Evolutionary conservation across 1,140 invertebrate species (phyloP), one percentile per base, ranked within the genome.

Genomic region (Drosophila pseudoananassae): DNA sequence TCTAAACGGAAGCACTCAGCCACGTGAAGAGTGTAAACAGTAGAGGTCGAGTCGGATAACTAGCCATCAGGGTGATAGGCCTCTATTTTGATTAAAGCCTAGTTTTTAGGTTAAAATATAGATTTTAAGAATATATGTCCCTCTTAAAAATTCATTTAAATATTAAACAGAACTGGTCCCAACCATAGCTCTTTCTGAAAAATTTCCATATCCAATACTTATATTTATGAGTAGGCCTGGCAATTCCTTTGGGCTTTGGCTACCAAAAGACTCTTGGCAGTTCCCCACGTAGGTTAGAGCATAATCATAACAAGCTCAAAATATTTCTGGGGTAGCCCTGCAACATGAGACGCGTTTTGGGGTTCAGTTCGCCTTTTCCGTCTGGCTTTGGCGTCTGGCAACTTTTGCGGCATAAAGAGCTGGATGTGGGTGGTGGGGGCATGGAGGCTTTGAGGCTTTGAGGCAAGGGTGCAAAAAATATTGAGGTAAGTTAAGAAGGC

Each of bases 271-370:
- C 70, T 40, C 10, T 8, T 4, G 14, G 3, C 12, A 12, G 15
- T 47, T 40, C 29, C 50, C 57, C 25, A 27, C 45, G 12, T 25
- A 52, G 33, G 71, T 57, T 52, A 75, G 71, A 40, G 71, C 71
- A 74, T 74, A 74, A 74, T 74, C 71, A 74, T 74, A 74, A 74
- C 71, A 74, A 74, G 70, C 70, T 71, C 33, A 57, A 36, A 65
- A 74, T 74, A 74, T 69, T 69, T 29, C 63, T 73, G 71, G 71
- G 69, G 55, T 72, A 47, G 55, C 69, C 65, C 55, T 54, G 65
- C 40, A 55, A 74, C 49, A 65, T 52, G 71, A 74, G 71, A 65
- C 71, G 71, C 59, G 46, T 20, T 38, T 73, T 38, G 50, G 70
- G 72, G 49, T 38, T 75, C 38, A 40, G 29, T 66, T 54, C 52